These are phyloP conservation scores for Thaumetopoea pityocampa DNA, from an alignment of 1,140 invertebrate species.

Conservation along the genomic window DNA sequence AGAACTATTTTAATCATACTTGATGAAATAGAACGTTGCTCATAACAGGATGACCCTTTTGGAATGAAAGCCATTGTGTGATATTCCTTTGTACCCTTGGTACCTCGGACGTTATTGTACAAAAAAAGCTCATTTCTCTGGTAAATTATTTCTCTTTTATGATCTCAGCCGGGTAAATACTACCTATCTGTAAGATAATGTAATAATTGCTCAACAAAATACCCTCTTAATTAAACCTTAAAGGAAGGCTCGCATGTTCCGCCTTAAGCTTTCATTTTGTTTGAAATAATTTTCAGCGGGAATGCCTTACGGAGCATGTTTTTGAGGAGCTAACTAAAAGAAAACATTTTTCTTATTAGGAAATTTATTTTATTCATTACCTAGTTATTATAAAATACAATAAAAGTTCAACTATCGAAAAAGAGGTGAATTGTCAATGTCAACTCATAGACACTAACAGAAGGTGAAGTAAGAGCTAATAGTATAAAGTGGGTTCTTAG, in stretches of 20 bases:
- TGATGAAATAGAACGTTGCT: neutral
- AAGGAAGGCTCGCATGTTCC: slow-evolving; percentile 17
- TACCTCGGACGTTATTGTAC: neutral
- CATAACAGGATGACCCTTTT: neutral
- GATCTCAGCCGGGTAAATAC: slow-evolving; percentile 12
- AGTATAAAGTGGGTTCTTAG: no score
- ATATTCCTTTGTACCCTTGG: no score
- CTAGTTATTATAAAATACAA: no score
- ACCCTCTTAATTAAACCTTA: slow-evolving; percentile 22
- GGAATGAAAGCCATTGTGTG: neutral
- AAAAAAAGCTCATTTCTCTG: slow-evolving; percentile 8
- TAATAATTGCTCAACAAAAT: slow-evolving; percentile 10
- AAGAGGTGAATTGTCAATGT: no score
- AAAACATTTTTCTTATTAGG: neutral
- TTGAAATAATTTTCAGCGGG: slow-evolving; percentile 3
- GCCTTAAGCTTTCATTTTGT: slow-evolving; percentile 14
- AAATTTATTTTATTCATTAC: no score
- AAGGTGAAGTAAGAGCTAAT: no score
- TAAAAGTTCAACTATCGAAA: no score
- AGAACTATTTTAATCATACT: no score
- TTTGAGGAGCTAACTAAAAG: slow-evolving; percentile 3
- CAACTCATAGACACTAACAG: no score
- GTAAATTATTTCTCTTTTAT: slow-evolving; percentile 8
- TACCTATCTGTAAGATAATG: slow-evolving; percentile 14
- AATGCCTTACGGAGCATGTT: neutral